A percentile compares a stretch with the other conserved stretches of the same genome.
phyloP scores from a whole-genome alignment of 2,113 vertebrate genomes.

The Apaloderma vittatum region DNA sequence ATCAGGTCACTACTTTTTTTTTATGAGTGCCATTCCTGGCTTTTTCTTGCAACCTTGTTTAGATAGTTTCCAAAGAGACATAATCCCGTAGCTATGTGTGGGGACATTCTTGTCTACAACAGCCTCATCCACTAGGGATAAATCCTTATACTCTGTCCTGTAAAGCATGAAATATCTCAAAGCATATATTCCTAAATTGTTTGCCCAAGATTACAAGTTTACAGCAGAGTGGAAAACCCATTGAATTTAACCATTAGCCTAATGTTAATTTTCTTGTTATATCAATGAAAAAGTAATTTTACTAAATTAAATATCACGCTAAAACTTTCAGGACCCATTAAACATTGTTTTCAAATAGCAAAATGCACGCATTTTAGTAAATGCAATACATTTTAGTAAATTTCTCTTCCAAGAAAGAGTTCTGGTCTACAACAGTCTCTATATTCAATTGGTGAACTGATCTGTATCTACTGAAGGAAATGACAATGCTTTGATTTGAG shows the following conservation, averaged over 20 bases:
- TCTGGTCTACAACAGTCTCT: not conserved
- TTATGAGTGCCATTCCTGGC: not conserved
- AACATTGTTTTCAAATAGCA: not conserved
- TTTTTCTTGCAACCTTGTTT: not conserved
- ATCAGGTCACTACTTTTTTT: not conserved
- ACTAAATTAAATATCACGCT: not conserved
- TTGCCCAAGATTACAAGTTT: constrained; percentile 5
- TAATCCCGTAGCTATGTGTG: not conserved
- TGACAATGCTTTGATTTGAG: not conserved
- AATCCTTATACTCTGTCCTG: not conserved
- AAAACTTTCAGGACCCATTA: not conserved
- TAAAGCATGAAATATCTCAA: not conserved
- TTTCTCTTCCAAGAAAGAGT: not conserved
- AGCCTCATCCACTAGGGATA: not conserved
- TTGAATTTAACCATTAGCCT: not conserved
- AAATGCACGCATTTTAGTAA: not conserved
- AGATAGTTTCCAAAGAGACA: not conserved
- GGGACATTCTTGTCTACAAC: not conserved
- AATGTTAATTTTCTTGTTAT: not conserved
- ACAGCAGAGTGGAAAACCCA: not conserved
- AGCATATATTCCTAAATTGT: not conserved
- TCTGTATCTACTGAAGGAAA: not conserved
- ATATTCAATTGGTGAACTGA: not conserved
- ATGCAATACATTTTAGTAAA: not conserved
- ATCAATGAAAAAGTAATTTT: not conserved